These are phyloP conservation scores for Leucoraja erinaceus DNA, from an alignment of 2,113 vertebrate species.

Conservation along the genomic window DNA sequence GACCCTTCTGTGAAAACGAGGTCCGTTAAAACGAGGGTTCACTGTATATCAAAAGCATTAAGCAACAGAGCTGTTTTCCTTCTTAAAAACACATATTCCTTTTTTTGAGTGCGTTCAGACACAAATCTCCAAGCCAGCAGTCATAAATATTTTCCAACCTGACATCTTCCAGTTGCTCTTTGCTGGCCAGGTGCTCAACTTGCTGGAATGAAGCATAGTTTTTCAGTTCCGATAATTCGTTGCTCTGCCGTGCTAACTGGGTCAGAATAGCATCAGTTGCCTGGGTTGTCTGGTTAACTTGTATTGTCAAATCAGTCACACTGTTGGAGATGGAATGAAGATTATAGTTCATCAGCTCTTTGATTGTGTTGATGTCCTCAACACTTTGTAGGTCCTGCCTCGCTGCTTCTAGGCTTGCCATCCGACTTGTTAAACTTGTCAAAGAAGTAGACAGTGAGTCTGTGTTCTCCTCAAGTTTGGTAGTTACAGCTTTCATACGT, in stretches of 20 bases:
- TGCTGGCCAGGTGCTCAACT: constrained; percentile 43
- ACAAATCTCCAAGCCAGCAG: neutral
- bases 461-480: neutral
- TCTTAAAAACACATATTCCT: neutral
- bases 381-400: constrained; percentile 6
- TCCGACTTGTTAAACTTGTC: neutral
- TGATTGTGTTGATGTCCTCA: constrained; percentile 42
- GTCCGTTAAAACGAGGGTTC: no score
- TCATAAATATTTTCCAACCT: constrained; percentile 43
- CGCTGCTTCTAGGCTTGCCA: neutral
- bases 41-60: neutral
- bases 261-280: constrained; percentile 41
- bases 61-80: neutral
- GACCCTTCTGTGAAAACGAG: no score
- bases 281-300: constrained; percentile 41
- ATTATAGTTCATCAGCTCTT: constrained; percentile 43
- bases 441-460: neutral
- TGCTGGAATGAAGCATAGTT: constrained; percentile 44
- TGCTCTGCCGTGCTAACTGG: constrained; percentile 45
- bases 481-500: neutral
- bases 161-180: constrained; percentile 45
- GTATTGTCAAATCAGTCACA: constrained; percentile 42
- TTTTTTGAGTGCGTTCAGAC: neutral
- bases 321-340: constrained; percentile 44
- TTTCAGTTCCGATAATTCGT: constrained; percentile 47